Conservation (phyloP, 1,140 invertebrate genomes). For the Lasioglossum albipes region DNA sequence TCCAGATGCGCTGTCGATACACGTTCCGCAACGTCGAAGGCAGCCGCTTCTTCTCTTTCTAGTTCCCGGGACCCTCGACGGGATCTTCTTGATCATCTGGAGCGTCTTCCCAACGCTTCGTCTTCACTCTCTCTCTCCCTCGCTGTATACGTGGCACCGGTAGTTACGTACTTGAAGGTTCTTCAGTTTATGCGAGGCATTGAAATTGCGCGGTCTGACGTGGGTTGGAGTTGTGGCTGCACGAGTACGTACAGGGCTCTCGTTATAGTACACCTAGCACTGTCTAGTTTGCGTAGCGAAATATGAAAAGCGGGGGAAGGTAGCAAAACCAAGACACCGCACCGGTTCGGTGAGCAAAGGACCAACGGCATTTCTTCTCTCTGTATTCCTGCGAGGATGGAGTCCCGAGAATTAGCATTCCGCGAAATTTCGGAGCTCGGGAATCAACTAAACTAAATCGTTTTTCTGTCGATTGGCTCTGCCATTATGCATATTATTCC, state of each 20-base stretch:
- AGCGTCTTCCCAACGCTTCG: constrained; percentile 13
- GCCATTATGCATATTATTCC: not conserved
- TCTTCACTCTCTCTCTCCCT: not conserved
- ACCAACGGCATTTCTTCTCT: constrained; percentile 1
- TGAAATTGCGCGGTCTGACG: constrained; percentile 54
- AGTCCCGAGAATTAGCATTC: not conserved
- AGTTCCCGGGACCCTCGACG: constrained; percentile 22
- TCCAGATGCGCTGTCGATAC: constrained; percentile 30
- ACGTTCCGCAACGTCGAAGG: not conserved
- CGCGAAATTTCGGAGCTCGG: constrained; percentile 8
- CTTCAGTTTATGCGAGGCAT: constrained; percentile 56
- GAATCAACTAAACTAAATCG: constrained; percentile 4
- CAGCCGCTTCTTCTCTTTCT: constrained; percentile 2
- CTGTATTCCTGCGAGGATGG: not conserved
- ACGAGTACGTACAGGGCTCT: constrained; percentile 48
- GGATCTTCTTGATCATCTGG: constrained; percentile 50
- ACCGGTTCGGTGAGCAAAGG: constrained; percentile 47
- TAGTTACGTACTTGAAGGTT: constrained; percentile 51
- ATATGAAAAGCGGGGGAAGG: constrained; percentile 62
- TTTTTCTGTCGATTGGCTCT: not conserved
- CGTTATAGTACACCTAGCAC: constrained; percentile 61
- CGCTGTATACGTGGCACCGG: constrained; percentile 17
- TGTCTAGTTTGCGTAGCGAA: constrained; percentile 67
- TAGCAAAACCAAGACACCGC: constrained; percentile 50
- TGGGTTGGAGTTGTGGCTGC: constrained; percentile 4